Base-by-base conservation (phyloP, 2,113 vertebrate species). In the Solea solea region DNA sequence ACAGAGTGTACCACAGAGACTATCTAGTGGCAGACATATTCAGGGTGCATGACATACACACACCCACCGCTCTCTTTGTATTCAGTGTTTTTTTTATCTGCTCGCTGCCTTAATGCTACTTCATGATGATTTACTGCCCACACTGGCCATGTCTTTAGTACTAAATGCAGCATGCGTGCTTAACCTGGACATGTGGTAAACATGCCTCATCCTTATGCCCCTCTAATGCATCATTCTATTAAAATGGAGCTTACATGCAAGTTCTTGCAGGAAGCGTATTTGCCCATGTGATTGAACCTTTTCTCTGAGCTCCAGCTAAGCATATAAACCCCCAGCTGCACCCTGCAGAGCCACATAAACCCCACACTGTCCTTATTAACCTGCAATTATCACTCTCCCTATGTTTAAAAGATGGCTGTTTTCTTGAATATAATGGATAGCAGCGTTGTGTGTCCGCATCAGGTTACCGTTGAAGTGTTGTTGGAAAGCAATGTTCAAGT, bases 161-260 rank as follows among this genome's bases (percentile, higher is more conserved):
- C 68, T 82, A 74, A 84, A 77, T 82, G 75, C 74, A 48, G 64
- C 74, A 50, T 50, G 55, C 13, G 42, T 40, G 54, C 52, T 83
- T 71, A 68, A 76, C 65, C 67, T 83, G 68, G 74, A 78, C 72
- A 85, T 76, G 62, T 39, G 56, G 67, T 78, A 81, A 82, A 61
- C 74, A 73, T 84, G 65, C 15, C 50, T 85, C 72, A 76, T 74
- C 15, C 53, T 69, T 42, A 27, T 66, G 34, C 25, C 64, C 69
- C 59, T 54, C 80, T 77, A 81, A 86, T 81, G 81, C 81, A 81
- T 78, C 34, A 56, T 53, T 64, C 76, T 72, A 84, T 88, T 80
- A 86, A 70, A 61, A 83, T 54, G 57, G 66, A 72, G 56, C 57
- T 59, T 34, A 21, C 34, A 73, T 52, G 58, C 68, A 68, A 45